A percentile compares a stretch with the other conserved stretches of the same genome.
Evolutionary conservation across 2,113 vertebrate species (phyloP).

Genomic region (Protomyctophum bolini): DNA sequence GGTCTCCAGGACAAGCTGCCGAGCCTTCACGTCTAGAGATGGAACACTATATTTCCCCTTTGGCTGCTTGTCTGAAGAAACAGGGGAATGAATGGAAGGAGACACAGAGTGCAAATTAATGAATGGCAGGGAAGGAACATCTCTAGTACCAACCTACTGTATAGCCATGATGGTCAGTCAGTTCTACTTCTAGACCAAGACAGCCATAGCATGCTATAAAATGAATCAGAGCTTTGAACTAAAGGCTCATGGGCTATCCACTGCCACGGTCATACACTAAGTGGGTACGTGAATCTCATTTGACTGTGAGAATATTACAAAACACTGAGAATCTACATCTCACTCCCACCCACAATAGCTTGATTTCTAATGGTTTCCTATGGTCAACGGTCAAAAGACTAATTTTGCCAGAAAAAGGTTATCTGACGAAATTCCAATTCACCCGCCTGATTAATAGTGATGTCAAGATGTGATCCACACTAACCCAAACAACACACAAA

Average conservation of each 20-base stretch:
- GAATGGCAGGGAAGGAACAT: not conserved
- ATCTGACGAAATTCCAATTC: no score
- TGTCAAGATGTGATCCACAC: not conserved
- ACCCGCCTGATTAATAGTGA: not conserved
- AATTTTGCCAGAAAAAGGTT: no score
- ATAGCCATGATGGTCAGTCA: not conserved
- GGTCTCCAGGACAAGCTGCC: conserved; percentile 82
- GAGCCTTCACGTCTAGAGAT: conserved; percentile 82
- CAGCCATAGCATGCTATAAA: not conserved
- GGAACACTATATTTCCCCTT: conserved; percentile 85
- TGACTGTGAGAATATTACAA: no score
- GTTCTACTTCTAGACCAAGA: not conserved
- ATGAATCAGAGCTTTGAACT: no score
- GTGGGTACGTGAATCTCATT: no score
- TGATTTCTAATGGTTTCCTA: no score
- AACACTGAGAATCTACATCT: no score
- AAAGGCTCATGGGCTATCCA: no score
- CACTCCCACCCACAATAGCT: no score
- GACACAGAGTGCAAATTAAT: not conserved
- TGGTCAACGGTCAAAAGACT: no score
- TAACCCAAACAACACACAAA: not conserved
- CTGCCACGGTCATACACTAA: no score
- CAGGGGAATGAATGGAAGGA: conserved; percentile 42
- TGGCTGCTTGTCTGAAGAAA: conserved; percentile 60
- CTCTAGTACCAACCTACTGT: not conserved